Evolutionary conservation across 2,113 vertebrate species (phyloP).

Genomic region (Aythya baeri): DNA sequence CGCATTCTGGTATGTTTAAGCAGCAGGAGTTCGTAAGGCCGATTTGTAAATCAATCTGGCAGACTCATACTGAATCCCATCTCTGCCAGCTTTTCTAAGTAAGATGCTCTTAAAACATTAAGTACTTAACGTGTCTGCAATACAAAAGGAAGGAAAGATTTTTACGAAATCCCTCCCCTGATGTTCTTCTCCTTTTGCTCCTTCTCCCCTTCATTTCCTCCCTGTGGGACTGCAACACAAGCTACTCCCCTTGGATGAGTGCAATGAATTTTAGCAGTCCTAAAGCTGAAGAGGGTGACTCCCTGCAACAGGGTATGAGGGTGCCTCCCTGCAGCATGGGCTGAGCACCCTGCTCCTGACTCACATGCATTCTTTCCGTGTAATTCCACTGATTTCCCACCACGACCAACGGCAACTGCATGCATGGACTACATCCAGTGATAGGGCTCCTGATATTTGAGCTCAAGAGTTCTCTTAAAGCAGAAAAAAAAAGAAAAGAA

Average conservation of each 20-base stretch:
- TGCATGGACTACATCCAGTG: background rate
- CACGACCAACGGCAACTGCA: background rate
- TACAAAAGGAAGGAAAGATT: background rate
- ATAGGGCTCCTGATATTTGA: background rate
- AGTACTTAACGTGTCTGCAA: background rate
- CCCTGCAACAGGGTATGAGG: background rate
- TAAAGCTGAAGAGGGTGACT: background rate
- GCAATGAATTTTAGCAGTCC: background rate
- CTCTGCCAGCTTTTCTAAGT: constrained; percentile 56
- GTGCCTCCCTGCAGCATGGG: background rate
- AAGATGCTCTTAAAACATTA: constrained; percentile 64
- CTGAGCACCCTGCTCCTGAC: background rate
- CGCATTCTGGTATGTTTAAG: constrained; percentile 65
- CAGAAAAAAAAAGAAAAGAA: background rate
- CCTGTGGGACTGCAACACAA: background rate
- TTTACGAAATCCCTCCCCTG: background rate
- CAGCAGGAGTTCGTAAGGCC: constrained; percentile 69
- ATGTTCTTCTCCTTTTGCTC: background rate
- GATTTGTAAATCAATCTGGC: constrained; percentile 80
- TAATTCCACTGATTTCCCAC: background rate
- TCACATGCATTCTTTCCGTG: background rate
- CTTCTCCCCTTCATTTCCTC: background rate
- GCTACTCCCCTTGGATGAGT: background rate
- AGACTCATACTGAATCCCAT: constrained; percentile 52
- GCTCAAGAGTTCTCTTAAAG: background rate